phyloP scores from a whole-genome alignment of 64 coral and sea anemone genomes.

The Actinia equina region DNA sequence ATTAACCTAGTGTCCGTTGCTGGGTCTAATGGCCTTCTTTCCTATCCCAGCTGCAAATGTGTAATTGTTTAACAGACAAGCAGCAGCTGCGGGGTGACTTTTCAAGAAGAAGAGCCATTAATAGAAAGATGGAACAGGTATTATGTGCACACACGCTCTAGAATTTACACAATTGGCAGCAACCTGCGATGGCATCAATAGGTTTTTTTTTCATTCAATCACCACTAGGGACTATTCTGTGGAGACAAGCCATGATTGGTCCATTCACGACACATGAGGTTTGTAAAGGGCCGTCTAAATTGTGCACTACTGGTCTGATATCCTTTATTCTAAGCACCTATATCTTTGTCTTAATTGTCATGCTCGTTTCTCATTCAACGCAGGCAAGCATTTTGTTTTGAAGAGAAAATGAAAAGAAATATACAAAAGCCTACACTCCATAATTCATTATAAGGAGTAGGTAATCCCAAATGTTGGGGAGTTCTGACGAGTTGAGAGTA shows the following conservation, averaged over 20 bases:
- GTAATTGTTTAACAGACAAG: constrained; percentile 87
- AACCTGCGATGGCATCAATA: constrained; percentile 84
- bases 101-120: constrained; percentile 78
- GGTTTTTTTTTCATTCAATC: constrained; percentile 85
- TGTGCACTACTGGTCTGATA: constrained; percentile 63
- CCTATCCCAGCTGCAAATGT: constrained; percentile 76
- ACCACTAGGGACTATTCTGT: constrained; percentile 71
- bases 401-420: constrained; percentile 26
- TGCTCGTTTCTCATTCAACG: constrained; percentile 71
- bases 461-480: constrained; percentile 26
- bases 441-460: constrained; percentile 14
- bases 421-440: constrained; percentile 42
- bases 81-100: constrained; percentile 69
- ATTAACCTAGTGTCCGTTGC: constrained; percentile 78
- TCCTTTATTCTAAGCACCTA: constrained; percentile 78
- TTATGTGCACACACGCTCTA: constrained; percentile 93
- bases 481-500: constrained; percentile 18
- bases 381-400: constrained; percentile 70
- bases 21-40: constrained; percentile 62
- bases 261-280: constrained; percentile 58
- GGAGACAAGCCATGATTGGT: constrained; percentile 75
- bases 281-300: constrained; percentile 82
- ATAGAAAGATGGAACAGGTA: constrained; percentile 75
- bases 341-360: constrained; percentile 99
- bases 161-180: constrained; percentile 93